Base-by-base conservation (phyloP, 1,140 invertebrate genomes). In the Carposina sasakii region DNA sequence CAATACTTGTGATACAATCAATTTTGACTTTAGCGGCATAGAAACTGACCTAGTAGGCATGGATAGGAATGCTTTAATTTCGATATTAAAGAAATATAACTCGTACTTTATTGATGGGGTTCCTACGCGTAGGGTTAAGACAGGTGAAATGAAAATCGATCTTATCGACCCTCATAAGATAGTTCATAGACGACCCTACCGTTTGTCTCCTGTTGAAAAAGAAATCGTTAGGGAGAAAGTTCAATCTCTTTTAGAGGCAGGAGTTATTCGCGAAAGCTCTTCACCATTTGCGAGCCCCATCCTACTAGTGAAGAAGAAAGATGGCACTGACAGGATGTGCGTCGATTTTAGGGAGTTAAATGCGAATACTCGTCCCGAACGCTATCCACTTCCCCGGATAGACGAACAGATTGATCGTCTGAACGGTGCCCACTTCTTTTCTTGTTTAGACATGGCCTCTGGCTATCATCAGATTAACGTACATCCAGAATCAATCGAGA, bases 351-450 rank as follows among this genome's bases (percentile, higher is more conserved):
- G 48, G 15, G 54, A 57, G 17, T 20, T 52, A 19, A 57, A 57
- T 37, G 36, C 44, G 0, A 56, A 79, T 3, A 87, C 83, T 0
- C 50, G 57, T 4, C 63, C 60, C 19, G 83, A 88, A 45, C 49
- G 60, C 9, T 88, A 75, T 52, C 87, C 87, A 0, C 45, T 89
- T 3, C 87, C 86, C 2, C 42, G 69, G 3, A 86, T 88, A 12
- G 77, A 85, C 20, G 81, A 86, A 22, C 63, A 63, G 19, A 58
- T 89, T 8, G 72, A 84, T 48, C 26, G 59, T 17, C 48, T 67
- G 1, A 16, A 17, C 1, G 53, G 54, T n/a, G 57, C 49, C 43
- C 53, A 54, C 48, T 62, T 28, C 42, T 62, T 50, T 39, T 41
- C 22, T 9, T 44, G 1, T 0, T 22, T 88, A 0, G 82, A 87